A percentile compares a stretch with the other conserved stretches of the same genome.
These are phyloP conservation scores for Rhinogobio ventralis DNA, from an alignment of 2,797 vertebrate species.

Conservation along the genomic window DNA sequence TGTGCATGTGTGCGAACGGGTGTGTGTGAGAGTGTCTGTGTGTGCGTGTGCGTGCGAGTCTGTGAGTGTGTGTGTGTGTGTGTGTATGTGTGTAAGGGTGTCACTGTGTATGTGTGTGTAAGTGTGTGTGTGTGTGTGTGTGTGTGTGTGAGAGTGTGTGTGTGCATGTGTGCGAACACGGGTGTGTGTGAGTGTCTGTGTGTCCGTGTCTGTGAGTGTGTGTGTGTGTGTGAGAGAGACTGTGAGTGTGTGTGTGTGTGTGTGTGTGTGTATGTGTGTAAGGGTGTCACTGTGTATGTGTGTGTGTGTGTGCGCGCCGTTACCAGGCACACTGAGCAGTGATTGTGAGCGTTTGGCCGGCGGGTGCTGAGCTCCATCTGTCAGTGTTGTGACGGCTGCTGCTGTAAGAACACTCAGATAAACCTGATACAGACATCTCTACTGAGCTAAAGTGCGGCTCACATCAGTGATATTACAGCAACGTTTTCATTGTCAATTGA, in stretches of 20 bases:
- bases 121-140: not conserved
- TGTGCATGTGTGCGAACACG: not conserved
- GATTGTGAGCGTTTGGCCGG: conserved; percentile 65
- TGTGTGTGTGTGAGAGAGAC: too few species aligned
- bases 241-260: too few species aligned
- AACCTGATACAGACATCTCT: not conserved
- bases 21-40: too few species aligned
- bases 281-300: not conserved
- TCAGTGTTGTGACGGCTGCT: conserved; percentile 66
- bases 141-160: not conserved
- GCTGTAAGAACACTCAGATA: conserved; percentile 50
- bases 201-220: too few species aligned
- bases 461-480: not conserved
- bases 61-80: too few species aligned
- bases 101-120: too few species aligned
- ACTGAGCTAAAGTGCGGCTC: not conserved
- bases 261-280: too few species aligned
- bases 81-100: too few species aligned
- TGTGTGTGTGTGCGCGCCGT: conserved; percentile 33
- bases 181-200: not conserved
- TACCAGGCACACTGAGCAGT: conserved; percentile 60
- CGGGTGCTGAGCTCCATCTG: conserved; percentile 66
- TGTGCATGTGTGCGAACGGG: too few species aligned
- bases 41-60: too few species aligned
- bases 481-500: not conserved